Conservation (phyloP, 64 coral and sea anemone genomes). For the Montipora sp. region DNA sequence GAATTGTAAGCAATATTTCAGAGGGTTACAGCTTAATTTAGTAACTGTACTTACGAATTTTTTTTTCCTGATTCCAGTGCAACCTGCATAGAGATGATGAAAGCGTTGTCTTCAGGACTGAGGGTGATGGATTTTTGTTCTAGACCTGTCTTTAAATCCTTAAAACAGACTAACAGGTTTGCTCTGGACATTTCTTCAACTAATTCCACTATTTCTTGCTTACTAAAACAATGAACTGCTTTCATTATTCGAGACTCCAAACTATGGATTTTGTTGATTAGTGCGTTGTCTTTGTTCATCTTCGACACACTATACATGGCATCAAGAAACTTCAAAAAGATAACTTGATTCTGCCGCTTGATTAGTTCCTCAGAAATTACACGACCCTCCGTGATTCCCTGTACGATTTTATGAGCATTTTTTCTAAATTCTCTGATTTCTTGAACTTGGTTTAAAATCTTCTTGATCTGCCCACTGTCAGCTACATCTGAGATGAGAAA, state of each 20-base stretch:
- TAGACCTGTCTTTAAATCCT: neutral
- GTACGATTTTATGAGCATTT: neutral
- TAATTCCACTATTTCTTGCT: slow-evolving; percentile 20
- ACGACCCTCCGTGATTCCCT: neutral
- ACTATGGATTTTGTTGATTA: neutral
- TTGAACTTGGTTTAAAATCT: neutral
- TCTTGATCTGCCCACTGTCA: slow-evolving; percentile 16
- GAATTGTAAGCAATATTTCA: no score
- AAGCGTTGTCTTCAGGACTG: neutral
- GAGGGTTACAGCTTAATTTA: no score
- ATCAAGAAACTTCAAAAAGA: slow-evolving; percentile 1
- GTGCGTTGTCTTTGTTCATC: neutral
- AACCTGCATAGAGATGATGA: neutral
- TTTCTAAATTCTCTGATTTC: neutral
- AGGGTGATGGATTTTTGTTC: neutral
- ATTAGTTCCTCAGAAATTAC: neutral
- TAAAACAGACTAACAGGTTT: neutral
- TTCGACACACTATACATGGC: neutral
- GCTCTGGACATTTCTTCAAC: neutral
- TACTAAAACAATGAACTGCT: neutral
- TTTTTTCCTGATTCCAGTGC: slow-evolving; percentile 15
- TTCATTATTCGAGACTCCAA: neutral
- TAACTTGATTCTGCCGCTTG: slow-evolving; percentile 16
- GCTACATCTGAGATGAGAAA: neutral
- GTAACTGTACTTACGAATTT: slow-evolving; percentile 1